These are phyloP conservation scores for Drosophila pectinifera DNA, from an alignment of 1,140 invertebrate genomes.

Conservation along the genomic window DNA sequence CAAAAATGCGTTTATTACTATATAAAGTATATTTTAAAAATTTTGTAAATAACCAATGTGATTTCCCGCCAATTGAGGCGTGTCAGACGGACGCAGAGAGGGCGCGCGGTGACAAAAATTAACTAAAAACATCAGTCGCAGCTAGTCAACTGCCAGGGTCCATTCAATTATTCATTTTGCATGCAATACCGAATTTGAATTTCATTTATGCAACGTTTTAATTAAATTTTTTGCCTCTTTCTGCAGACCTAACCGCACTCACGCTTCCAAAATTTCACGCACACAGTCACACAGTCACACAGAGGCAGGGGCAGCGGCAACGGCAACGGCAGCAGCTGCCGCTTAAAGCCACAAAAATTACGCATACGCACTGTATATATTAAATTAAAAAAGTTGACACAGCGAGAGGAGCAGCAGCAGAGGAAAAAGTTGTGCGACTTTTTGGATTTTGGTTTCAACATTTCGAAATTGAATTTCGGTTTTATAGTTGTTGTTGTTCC, in stretches of 20 bases:
- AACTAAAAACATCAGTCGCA: slow-evolving; percentile 42
- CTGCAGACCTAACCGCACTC: slow-evolving; percentile 40
- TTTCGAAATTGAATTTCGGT: slow-evolving; percentile 59
- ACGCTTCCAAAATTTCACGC: slow-evolving; percentile 10
- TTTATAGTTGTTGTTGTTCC: slow-evolving; percentile 11
- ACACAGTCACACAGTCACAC: not conserved
- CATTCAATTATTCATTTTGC: slow-evolving; percentile 79
- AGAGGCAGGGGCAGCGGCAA: slow-evolving; percentile 3
- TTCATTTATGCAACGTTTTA: slow-evolving; percentile 72
- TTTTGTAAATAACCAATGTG: not conserved
- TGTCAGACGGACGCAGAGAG: not conserved
- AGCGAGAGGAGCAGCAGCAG: slow-evolving; percentile 12
- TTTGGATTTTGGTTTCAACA: slow-evolving; percentile 50
- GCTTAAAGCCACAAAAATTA: slow-evolving; percentile 72
- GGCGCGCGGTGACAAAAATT: slow-evolving; percentile 22
- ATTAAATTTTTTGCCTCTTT: slow-evolving; percentile 69
- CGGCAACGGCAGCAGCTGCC: slow-evolving; percentile 42
- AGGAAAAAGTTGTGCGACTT: slow-evolving; percentile 53
- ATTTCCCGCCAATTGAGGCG: slow-evolving; percentile 10
- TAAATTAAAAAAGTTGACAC: slow-evolving; percentile 76
- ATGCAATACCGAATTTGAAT: slow-evolving; percentile 69
- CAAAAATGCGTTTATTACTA: not conserved
- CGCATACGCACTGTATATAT: slow-evolving; percentile 71
- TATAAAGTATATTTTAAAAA: not conserved
- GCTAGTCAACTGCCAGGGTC: slow-evolving; percentile 51